phyloP scores from a whole-genome alignment of 1,140 invertebrate species.

The Rhyzopertha dominica region DNA sequence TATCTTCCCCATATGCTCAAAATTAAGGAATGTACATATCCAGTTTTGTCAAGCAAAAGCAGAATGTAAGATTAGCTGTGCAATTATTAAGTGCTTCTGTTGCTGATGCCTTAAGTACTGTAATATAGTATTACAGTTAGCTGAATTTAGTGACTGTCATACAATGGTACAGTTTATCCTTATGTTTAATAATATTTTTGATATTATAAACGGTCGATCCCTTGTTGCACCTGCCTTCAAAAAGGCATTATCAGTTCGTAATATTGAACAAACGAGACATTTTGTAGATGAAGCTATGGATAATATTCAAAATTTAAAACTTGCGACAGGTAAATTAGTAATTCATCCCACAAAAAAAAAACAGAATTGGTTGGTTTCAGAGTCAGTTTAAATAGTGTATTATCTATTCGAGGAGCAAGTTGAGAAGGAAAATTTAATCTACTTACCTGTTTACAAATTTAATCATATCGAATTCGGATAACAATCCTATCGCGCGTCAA shows the following conservation, averaged over 20 bases:
- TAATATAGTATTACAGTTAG: constrained; percentile 18
- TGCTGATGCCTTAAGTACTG: constrained; percentile 31
- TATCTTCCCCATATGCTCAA: constrained; percentile 35
- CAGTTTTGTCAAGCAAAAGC: constrained; percentile 38
- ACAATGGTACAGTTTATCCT: constrained; percentile 29
- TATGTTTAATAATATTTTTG: constrained; percentile 35
- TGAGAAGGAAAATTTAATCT: neutral
- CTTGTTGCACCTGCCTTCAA: constrained; percentile 2
- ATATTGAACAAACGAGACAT: no score
- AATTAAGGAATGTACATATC: constrained; percentile 33
- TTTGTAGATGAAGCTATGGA: no score
- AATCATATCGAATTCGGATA: constrained; percentile 9
- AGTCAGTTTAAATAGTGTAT: constrained; percentile 2
- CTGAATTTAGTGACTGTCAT: constrained; percentile 22
- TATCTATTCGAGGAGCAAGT: constrained; percentile 3
- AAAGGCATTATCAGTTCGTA: constrained; percentile 8
- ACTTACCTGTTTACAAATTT: constrained; percentile 9
- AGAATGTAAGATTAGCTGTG: constrained; percentile 38
- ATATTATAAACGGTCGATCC: constrained; percentile 33
- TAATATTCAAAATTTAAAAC: neutral
- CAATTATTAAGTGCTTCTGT: constrained; percentile 33
- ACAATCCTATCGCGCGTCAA: constrained; percentile 5
- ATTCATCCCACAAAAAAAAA: constrained; percentile 8
- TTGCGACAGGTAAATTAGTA: constrained; percentile 4
- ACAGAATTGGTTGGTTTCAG: constrained; percentile 9